These are phyloP conservation scores for Apoda limacodes DNA, from an alignment of 2,888 invertebrate species.

Conservation along the genomic window DNA sequence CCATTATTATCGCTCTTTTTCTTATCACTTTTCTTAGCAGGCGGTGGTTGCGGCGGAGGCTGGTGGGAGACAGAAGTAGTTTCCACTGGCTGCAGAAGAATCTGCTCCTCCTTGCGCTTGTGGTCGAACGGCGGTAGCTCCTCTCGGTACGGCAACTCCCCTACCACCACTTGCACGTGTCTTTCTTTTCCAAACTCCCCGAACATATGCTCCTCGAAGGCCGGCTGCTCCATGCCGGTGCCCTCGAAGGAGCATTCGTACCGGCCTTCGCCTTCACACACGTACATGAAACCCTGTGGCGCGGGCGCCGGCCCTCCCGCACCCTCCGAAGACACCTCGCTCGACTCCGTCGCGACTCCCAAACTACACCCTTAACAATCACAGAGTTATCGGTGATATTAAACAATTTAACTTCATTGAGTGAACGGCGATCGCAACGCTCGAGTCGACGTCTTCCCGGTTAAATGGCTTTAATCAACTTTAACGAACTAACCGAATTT, in stretches of 20 bases:
- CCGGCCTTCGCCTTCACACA: constrained; percentile 50
- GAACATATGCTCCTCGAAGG: constrained; percentile 85
- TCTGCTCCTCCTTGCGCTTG: constrained; percentile 55
- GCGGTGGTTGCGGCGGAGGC: constrained; percentile 46
- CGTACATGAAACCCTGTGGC: constrained; percentile 61
- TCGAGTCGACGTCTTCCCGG: constrained; percentile 62
- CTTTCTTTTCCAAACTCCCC: constrained; percentile 76
- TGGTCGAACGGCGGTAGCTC: constrained; percentile 49
- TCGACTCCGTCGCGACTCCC: constrained; percentile 62
- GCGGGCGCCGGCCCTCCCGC: constrained; percentile 61
- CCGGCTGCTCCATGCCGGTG: constrained; percentile 73
- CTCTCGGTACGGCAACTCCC: constrained; percentile 62
- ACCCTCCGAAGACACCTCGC: constrained; percentile 57
- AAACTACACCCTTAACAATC: no score
- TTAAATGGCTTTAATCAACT: constrained; percentile 72
- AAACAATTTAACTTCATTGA: constrained; percentile 66
- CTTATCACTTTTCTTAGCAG: constrained; percentile 79
- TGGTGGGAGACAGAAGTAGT: constrained; percentile 36
- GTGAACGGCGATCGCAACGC: constrained; percentile 57
- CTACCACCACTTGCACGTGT: constrained; percentile 59
- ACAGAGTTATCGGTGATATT: constrained; percentile 45
- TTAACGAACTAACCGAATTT: constrained; percentile 71
- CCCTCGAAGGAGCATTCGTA: constrained; percentile 59
- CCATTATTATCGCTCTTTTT: constrained; percentile 88
- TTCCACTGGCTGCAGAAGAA: constrained; percentile 48